Conservation (phyloP, 1,140 invertebrate genomes). For the Drosophila nikananu region DNA sequence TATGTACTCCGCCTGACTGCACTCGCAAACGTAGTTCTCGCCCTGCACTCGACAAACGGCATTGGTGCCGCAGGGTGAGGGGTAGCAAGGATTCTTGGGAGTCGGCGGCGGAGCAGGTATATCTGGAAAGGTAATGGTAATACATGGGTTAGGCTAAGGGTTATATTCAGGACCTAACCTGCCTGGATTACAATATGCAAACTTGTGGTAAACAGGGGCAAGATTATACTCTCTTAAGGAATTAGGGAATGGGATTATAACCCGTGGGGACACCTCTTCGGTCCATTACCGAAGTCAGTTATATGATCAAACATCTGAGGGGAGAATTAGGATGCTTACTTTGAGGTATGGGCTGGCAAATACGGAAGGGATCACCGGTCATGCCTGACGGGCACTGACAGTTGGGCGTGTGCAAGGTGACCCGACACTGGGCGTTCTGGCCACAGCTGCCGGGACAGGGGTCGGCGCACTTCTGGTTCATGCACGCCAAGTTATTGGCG, state of each 20-base stretch:
- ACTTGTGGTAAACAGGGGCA: conserved; percentile 35
- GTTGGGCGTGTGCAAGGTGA: conserved; percentile 91
- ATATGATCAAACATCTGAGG: background rate
- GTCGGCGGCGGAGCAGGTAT: conserved; percentile 80
- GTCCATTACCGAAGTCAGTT: background rate
- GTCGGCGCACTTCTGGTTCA: conserved; percentile 89
- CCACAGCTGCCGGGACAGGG: conserved; percentile 93
- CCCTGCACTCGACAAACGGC: conserved; percentile 86
- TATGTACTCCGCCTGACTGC: conserved; percentile 86
- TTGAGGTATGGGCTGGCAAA: conserved; percentile 86
- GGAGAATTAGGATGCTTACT: conserved; percentile 56
- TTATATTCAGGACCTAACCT: conserved; percentile 12
- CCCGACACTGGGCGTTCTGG: conserved; percentile 89
- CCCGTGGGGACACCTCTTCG: background rate
- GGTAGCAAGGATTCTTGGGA: conserved; percentile 86
- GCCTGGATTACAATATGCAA: conserved; percentile 86
- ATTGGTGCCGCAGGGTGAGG: conserved; percentile 88
- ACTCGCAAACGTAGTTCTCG: conserved; percentile 85
- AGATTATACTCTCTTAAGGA: background rate
- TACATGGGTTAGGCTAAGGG: conserved; percentile 2
- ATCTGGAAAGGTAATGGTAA: conserved; percentile 79
- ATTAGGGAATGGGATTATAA: background rate
- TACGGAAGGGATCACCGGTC: conserved; percentile 90
- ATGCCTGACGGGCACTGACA: conserved; percentile 89
- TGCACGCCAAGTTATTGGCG: conserved; percentile 87